A percentile compares a stretch with the other conserved stretches of the same genome.
Evolutionary conservation across 2,888 invertebrate species (phyloP).

Genomic region (Periphyllus acericola): DNA sequence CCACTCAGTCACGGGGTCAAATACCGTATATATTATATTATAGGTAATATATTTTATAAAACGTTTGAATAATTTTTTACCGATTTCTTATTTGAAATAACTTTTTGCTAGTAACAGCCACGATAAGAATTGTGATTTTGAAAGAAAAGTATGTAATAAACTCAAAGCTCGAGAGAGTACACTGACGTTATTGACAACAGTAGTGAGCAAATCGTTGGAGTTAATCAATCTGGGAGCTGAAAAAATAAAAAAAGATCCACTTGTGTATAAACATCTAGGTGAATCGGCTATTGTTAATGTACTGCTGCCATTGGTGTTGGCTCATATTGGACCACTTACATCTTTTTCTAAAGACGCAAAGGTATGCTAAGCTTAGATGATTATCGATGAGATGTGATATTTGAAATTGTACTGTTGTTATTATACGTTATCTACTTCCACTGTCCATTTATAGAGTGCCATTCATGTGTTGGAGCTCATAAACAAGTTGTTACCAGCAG

Average conservation of each 20-base stretch:
- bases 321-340: conserved; percentile 84
- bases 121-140: conserved; percentile 54
- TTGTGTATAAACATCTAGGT: conserved; percentile 56
- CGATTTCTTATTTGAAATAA: not conserved
- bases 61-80: not conserved
- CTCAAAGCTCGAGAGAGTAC: conserved; percentile 51
- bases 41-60: conserved; percentile 70
- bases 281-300: conserved; percentile 75
- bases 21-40: conserved; percentile 92
- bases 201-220: conserved; percentile 40
- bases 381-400: not conserved
- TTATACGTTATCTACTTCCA: not conserved
- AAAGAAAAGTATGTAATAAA: conserved; percentile 53
- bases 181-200: conserved; percentile 31
- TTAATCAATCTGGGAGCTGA: conserved; percentile 46
- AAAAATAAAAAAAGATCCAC: conserved; percentile 53
- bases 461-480: conserved; percentile 87
- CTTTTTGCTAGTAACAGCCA: conserved; percentile 71
- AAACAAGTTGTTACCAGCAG: conserved; percentile 88
- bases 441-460: conserved; percentile 73
- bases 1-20: conserved; percentile 93
- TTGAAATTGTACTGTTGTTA: not conserved
- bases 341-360: conserved; percentile 67
- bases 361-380: conserved; percentile 14
- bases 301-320: conserved; percentile 84